phyloP scores from a whole-genome alignment of 2,888 invertebrate species.

The Tenthredo distinguenda region DNA sequence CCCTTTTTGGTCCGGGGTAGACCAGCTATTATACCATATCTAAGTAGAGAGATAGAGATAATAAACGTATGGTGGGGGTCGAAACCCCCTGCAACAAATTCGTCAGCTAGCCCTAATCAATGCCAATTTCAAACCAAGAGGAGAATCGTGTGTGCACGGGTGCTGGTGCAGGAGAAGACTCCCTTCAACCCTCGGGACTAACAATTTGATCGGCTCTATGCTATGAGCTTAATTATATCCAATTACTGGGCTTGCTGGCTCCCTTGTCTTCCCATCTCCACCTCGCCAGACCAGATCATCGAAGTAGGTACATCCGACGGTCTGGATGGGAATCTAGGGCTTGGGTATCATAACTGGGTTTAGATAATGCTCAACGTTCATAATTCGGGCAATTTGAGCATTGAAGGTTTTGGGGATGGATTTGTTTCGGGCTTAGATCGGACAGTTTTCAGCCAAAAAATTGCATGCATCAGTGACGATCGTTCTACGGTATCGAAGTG shows the following conservation, averaged over 20 bases:
- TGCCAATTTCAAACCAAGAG: conserved; percentile 25
- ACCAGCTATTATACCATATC: background rate
- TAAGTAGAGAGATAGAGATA: conserved; percentile 27
- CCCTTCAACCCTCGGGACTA: conserved; percentile 30
- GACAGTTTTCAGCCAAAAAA: background rate
- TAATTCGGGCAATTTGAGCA: background rate
- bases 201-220: conserved; percentile 42
- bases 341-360: background rate
- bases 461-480: background rate
- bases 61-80: background rate
- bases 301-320: background rate
- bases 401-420: background rate
- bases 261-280: conserved; percentile 31
- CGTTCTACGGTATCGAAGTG: background rate
- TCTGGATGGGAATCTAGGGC: background rate
- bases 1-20: background rate
- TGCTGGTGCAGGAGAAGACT: background rate
- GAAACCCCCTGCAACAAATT: background rate
- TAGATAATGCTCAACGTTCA: background rate
- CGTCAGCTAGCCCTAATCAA: conserved; percentile 26
- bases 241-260: conserved; percentile 34
- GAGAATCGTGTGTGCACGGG: background rate
- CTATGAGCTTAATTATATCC: conserved; percentile 48
- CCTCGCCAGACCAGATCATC: background rate
- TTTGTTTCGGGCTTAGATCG: background rate